Percentiles rank a stretch among this genome's conserved stretches.
These are phyloP conservation scores for Ophraella communa DNA, from an alignment of 2,888 invertebrate genomes.

Conservation along the genomic window DNA sequence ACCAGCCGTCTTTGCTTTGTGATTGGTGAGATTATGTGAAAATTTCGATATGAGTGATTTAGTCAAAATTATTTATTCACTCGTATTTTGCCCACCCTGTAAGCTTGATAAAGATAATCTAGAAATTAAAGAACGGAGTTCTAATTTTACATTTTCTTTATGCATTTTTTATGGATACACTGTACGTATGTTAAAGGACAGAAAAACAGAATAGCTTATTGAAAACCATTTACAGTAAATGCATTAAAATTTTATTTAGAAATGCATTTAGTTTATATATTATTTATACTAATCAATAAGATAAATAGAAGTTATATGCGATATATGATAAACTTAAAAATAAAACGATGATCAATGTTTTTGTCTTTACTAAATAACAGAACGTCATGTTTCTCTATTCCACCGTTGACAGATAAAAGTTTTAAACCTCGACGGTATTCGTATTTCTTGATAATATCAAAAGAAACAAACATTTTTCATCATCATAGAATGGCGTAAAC, in stretches of 20 bases:
- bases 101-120: too few relatives aligned
- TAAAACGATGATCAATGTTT: background rate
- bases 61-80: too few relatives aligned
- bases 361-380: background rate
- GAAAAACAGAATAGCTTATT: too few relatives aligned
- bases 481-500: conserved; percentile 6
- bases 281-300: background rate
- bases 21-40: too few relatives aligned
- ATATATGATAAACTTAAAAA: background rate
- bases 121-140: too few relatives aligned
- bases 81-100: too few relatives aligned
- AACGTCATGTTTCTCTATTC: background rate
- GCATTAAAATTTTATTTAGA: background rate
- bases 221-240: too few relatives aligned
- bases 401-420: conserved; percentile 7
- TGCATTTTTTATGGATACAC: too few relatives aligned
- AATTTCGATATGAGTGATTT: too few relatives aligned
- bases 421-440: background rate
- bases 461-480: conserved; percentile 12
- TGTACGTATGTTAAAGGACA: too few relatives aligned
- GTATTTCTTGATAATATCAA: conserved; percentile 7
- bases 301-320: background rate
- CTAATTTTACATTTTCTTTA: too few relatives aligned
- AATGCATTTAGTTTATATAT: background rate
- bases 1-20: too few relatives aligned